Evolutionary conservation across 2,797 vertebrate species (phyloP).

Genomic region (Aselliscus stoliczkanus): DNA sequence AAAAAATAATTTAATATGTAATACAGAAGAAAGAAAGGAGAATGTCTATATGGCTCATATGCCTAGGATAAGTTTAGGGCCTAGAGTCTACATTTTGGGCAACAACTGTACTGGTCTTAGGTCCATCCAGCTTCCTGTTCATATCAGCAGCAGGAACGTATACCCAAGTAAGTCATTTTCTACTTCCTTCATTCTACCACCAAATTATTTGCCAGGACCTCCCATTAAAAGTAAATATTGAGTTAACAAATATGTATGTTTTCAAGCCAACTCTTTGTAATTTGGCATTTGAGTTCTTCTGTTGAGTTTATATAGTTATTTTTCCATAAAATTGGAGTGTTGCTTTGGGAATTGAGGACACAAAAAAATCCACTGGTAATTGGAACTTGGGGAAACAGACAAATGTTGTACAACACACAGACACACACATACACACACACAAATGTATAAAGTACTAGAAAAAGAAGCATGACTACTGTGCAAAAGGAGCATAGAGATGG

Average conservation of each 20-base stretch:
- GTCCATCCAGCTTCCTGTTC: background rate
- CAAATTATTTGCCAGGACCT: background rate
- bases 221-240: background rate
- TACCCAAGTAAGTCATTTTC: background rate
- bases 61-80: background rate
- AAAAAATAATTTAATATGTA: background rate
- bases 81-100: background rate
- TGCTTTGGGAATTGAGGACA: background rate
- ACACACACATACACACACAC: too few species aligned
- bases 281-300: background rate
- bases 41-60: background rate
- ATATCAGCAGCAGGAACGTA: background rate
- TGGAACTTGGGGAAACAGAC: background rate
- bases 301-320: background rate
- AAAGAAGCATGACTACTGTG: background rate
- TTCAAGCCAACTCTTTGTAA: background rate
- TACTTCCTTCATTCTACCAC: background rate
- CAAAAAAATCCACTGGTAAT: background rate
- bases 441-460: background rate
- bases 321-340: background rate
- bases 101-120: background rate
- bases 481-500: background rate
- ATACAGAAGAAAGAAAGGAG: background rate
- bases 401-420: background rate
- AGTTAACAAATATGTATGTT: background rate